These are phyloP conservation scores for Amniataba percoides DNA, from an alignment of 2,797 vertebrate species.

Conservation along the genomic window DNA sequence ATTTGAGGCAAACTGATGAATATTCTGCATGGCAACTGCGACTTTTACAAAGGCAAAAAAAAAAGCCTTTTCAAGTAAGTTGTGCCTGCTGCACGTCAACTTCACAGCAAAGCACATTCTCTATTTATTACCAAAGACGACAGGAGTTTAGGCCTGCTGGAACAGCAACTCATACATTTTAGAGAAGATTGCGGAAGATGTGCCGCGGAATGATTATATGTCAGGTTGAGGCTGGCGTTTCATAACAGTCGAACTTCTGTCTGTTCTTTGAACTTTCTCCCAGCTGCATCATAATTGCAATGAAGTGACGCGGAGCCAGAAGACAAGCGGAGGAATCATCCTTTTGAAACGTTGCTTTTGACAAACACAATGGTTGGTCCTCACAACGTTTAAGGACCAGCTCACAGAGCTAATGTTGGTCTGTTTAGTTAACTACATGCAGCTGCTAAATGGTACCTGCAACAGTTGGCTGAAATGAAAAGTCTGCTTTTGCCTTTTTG, in stretches of 20 bases:
- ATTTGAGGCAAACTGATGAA: slow-evolving; percentile 64
- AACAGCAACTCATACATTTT: slow-evolving; percentile 50
- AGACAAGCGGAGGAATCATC: neutral
- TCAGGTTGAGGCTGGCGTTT: slow-evolving; percentile 19
- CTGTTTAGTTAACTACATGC: neutral
- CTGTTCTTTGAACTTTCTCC: slow-evolving; percentile 19
- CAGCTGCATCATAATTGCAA: slow-evolving; percentile 7
- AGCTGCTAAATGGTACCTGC: neutral
- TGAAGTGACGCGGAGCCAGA: slow-evolving; percentile 1
- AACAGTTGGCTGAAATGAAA: neutral
- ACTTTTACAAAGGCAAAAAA: slow-evolving; percentile 59
- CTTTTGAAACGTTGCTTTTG: neutral
- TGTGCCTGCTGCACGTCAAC: slow-evolving; percentile 37
- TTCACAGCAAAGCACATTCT: slow-evolving; percentile 55
- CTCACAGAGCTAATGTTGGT: neutral
- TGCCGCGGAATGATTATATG: slow-evolving; percentile 33
- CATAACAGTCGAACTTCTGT: slow-evolving; percentile 22
- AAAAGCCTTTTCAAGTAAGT: slow-evolving; percentile 48
- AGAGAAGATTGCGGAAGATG: slow-evolving; percentile 27
- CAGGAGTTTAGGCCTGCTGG: slow-evolving; percentile 27
- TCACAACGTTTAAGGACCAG: neutral
- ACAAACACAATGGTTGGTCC: neutral
- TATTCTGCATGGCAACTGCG: slow-evolving; percentile 65
- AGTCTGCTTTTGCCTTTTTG: slow-evolving; percentile 2
- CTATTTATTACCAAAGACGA: slow-evolving; percentile 55